Conservation (phyloP, 2,888 invertebrate species). For the Drosophila ezoana region DNA sequence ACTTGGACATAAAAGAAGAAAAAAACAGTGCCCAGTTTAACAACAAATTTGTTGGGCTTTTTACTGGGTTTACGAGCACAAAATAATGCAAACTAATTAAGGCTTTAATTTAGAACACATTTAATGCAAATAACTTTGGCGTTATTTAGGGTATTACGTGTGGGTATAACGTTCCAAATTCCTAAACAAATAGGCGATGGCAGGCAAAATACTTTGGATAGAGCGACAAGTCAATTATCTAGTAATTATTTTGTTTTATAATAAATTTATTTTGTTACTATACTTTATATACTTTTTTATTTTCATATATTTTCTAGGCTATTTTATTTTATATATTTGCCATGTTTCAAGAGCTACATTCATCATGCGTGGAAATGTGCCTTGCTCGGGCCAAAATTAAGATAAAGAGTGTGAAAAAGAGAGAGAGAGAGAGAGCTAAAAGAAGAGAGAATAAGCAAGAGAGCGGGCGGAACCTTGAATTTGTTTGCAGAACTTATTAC, state of each 20-base stretch:
- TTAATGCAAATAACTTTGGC: conserved; percentile 18
- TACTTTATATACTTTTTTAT: neutral
- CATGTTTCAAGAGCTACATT: neutral
- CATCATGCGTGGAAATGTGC: neutral
- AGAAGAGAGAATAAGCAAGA: neutral
- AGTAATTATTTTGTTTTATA: neutral
- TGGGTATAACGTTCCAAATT: conserved; percentile 1
- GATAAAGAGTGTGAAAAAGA: conserved; percentile 4
- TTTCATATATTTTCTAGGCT: neutral
- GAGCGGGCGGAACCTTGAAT: conserved; percentile 58
- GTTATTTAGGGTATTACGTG: neutral
- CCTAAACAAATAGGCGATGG: conserved; percentile 3
- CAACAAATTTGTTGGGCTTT: conserved; percentile 4
- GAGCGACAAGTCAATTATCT: neutral
- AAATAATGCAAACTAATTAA: conserved; percentile 33
- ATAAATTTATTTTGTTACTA: neutral
- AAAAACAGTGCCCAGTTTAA: neutral
- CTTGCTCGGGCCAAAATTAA: conserved; percentile 24
- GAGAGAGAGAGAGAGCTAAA: neutral
- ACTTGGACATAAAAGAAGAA: neutral
- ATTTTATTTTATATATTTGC: neutral
- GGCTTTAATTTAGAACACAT: conserved; percentile 1
- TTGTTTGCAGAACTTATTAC: conserved; percentile 54
- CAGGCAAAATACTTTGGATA: neutral
- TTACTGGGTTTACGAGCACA: neutral